Evolutionary conservation across 2,797 vertebrate species (phyloP).

Genomic region (Leptatherina wallacei): DNA sequence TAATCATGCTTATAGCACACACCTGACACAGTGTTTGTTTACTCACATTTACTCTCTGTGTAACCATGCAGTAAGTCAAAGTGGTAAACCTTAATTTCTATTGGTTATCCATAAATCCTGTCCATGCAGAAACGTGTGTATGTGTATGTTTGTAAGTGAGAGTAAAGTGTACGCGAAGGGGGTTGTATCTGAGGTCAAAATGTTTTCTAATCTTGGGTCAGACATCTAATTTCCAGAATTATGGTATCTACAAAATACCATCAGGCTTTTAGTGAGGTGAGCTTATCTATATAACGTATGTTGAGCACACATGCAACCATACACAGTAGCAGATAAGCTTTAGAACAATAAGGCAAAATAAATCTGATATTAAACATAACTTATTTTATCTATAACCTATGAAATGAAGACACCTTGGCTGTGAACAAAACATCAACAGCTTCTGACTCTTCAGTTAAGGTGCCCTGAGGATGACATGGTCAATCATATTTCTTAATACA

Average conservation of each 20-base stretch:
- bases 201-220: no score
- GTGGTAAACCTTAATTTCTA: no score
- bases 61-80: no score
- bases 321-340: neutral
- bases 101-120: neutral
- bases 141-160: neutral
- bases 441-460: neutral
- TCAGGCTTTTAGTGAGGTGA: no score
- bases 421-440: neutral
- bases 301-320: neutral
- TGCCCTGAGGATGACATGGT: neutral
- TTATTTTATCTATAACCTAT: no score
- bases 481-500: neutral
- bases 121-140: neutral
- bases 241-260: no score
- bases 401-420: no score
- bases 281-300: neutral
- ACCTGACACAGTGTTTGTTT: neutral
- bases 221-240: no score
- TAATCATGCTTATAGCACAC: neutral
- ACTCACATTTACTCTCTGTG: neutral
- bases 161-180: no score
- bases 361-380: neutral
- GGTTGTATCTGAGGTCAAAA: no score
- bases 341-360: neutral